phyloP scores from a whole-genome alignment of 2,888 invertebrate genomes.

The Halictus quadricinctus region DNA sequence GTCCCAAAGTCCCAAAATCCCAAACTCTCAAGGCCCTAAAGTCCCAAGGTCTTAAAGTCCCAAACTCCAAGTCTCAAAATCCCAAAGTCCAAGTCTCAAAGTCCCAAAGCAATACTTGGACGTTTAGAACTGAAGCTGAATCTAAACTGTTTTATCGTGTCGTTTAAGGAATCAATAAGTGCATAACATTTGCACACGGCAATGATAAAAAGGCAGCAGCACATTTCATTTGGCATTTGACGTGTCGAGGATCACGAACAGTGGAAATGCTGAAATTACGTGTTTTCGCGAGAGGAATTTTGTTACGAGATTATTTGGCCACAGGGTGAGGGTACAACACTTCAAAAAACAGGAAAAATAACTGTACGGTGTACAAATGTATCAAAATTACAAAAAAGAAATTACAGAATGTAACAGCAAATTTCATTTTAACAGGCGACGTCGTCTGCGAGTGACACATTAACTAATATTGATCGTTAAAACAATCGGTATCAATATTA shows the following conservation, averaged over 20 bases:
- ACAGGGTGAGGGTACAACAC: not conserved
- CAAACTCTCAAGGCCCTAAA: no score
- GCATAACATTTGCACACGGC: not conserved
- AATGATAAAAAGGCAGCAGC: not conserved
- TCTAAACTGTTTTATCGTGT: no score
- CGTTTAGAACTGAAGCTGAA: not conserved
- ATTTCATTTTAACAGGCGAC: not conserved
- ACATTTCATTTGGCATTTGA: not conserved
- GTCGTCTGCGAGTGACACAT: not conserved
- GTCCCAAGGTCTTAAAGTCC: no score
- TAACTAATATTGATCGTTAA: not conserved
- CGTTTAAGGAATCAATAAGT: no score
- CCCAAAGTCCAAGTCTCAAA: no score
- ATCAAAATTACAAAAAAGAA: not conserved
- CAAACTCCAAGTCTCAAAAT: not conserved
- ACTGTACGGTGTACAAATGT: no score
- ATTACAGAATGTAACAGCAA: not conserved
- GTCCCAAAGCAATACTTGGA: no score
- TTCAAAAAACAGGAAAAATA: not conserved
- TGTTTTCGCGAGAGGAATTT: not conserved
- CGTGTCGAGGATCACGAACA: not conserved
- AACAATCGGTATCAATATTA: not conserved
- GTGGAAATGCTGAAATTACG: not conserved
- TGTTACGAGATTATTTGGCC: not conserved
- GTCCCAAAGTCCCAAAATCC: not conserved